Base-by-base conservation (phyloP, 2,797 vertebrate genomes). In the Crocodylus rhombifer region DNA sequence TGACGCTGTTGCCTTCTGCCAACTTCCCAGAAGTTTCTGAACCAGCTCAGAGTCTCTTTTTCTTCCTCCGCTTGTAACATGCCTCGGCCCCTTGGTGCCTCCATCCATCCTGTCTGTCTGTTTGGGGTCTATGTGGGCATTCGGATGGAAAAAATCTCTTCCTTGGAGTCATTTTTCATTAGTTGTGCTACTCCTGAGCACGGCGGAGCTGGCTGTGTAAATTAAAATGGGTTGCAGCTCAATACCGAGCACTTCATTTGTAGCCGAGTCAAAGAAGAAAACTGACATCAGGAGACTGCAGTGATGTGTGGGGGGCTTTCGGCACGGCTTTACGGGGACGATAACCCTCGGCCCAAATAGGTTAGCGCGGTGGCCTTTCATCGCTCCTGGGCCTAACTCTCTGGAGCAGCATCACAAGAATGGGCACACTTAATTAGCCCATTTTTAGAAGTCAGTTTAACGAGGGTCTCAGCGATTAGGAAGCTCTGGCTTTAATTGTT, bases 211-310 rank as follows among this genome's bases (percentile, higher is more conserved):
- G 82, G 82, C 91, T 95, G 94, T 94, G 92, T 94, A 96, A 95
- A 97, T 95, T 96, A 95, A 96, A 95, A 94, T 84, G 93, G 93
- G 91, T 91, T 95, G 96, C 89, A 94, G 92, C 92, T 96, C 94
- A 97, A 93, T 97, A 96, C 92, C 92, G 93, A 95, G 93, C 91
- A 88, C 92, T 95, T 96, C 93, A 88, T 96, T 97, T 96, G 95
- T 84, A 95, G 95, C 79, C 69, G 90, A 96, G 95, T 96, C 96
- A 96, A 97, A 94, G 92, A 97, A 96, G 93, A 97, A 91, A 96
- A 96, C 92, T 81, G 94, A 95, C 96, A 97, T 96, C 96, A 96
- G 97, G 93, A 96, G 89, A 96, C 95, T 91, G 92, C 96, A 96
- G 96, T 96, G 96, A 95, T 93, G 91, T 96, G 85, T 92, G 83